A percentile compares a stretch with the other conserved stretches of the same genome.
These are phyloP conservation scores for Turdus rufiventris DNA, from an alignment of 2,113 vertebrate species.

Conservation along the genomic window DNA sequence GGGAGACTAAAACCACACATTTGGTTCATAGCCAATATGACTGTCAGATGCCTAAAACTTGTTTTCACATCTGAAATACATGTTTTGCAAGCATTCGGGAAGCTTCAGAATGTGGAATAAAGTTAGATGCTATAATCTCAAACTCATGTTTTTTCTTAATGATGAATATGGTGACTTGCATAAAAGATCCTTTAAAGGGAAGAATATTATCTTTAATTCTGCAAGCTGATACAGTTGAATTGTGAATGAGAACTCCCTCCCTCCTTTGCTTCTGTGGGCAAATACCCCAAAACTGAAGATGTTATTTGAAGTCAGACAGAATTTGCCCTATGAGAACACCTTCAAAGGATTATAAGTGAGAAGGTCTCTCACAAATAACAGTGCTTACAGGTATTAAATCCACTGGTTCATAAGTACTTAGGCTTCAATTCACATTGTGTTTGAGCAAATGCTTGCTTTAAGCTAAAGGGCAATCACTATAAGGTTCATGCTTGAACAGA, in stretches of 20 bases:
- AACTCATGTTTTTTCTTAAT: background rate
- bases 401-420: background rate
- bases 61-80: background rate
- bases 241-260: background rate
- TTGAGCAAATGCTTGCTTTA: background rate
- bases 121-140: background rate
- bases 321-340: background rate
- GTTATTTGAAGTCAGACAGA: background rate
- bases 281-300: background rate
- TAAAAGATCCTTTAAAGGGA: background rate
- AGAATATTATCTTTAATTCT: background rate
- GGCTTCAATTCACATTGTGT: background rate
- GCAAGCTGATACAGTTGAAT: background rate
- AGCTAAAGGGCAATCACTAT: background rate
- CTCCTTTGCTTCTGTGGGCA: background rate
- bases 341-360: background rate
- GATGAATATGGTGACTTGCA: background rate
- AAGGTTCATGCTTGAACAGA: background rate
- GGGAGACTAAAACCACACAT: background rate
- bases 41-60: background rate
- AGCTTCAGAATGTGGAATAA: constrained; percentile 53
- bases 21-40: background rate
- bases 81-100: constrained; percentile 26
- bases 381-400: background rate
- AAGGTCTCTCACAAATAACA: background rate